Conservation (phyloP, 2,797 vertebrate genomes). For the Hipposideros larvatus region DNA sequence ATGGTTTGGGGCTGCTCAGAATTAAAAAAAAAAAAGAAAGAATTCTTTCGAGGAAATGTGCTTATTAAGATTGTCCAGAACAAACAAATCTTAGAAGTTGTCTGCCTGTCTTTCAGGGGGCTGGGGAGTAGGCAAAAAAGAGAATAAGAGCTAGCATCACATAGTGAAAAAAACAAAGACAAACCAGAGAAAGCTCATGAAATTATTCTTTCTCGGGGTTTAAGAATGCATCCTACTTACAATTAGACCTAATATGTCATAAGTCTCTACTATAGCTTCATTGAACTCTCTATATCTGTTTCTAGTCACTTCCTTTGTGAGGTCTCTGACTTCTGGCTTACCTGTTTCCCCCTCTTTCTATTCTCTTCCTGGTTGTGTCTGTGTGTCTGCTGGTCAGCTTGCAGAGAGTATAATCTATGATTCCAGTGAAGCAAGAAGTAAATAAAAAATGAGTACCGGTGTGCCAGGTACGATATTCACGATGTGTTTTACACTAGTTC, state of each 20-base stretch:
- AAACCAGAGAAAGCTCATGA: not conserved
- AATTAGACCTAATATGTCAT: not conserved
- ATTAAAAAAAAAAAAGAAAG: not conserved
- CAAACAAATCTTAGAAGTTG: not conserved
- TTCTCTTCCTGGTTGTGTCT: not conserved
- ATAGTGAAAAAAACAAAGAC: not conserved
- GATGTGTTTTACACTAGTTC: not conserved
- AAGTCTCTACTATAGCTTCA: not conserved
- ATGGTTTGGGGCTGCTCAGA: not conserved
- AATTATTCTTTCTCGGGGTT: not conserved
- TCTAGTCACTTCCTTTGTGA: not conserved
- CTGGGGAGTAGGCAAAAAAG: not conserved
- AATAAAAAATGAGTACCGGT: not conserved
- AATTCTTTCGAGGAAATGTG: not conserved
- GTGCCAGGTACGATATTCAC: not conserved
- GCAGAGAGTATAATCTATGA: not conserved
- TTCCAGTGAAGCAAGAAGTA: not conserved
- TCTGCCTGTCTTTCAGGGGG: not conserved
- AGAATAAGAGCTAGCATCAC: fast-evolving
- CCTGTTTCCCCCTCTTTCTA: not conserved
- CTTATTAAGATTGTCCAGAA: not conserved
- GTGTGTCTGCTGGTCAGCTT: not conserved
- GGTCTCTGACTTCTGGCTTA: not conserved
- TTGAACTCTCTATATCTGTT: not conserved
- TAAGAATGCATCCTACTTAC: not conserved